Conservation (phyloP, 2,113 vertebrate genomes). For the Leptocoma aspasia region DNA sequence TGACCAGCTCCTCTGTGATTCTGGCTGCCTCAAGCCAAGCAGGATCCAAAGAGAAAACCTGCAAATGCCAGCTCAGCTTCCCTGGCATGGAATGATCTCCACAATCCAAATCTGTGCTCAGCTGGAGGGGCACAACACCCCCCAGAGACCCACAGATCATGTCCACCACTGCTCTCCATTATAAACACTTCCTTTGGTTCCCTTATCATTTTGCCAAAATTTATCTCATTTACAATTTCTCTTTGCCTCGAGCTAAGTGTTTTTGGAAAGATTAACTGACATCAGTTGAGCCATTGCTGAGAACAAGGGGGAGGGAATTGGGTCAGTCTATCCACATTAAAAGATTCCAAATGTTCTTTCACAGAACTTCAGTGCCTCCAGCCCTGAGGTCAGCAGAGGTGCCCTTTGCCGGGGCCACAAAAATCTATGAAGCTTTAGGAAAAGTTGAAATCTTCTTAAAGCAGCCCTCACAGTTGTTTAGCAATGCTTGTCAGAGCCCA, state of each 20-base stretch:
- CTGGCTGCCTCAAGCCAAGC: neutral
- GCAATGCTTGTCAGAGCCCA: neutral
- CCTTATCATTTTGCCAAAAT: neutral
- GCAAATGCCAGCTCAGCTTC: neutral
- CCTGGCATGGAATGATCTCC: neutral
- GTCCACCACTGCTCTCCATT: neutral
- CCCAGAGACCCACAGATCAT: neutral
- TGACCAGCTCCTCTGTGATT: neutral
- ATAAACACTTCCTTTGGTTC: neutral
- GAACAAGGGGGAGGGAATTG: conserved; percentile 8
- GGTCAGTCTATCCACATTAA: conserved; percentile 38
- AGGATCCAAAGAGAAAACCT: neutral
- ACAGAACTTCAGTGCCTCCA: neutral
- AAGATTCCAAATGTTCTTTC: conserved; percentile 33
- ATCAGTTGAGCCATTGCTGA: neutral
- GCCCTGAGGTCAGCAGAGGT: conserved; percentile 43
- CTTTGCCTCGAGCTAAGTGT: conserved; percentile 36
- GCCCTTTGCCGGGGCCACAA: neutral
- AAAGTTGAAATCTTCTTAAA: neutral
- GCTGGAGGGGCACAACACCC: neutral
- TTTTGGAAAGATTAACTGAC: conserved; percentile 39
- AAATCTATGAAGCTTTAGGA: neutral
- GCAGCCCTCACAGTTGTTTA: neutral
- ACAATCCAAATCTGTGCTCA: neutral
- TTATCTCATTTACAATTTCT: neutral